Evolutionary conservation across 2,113 vertebrate species (phyloP), one percentile per base, ranked within the genome.

Genomic region (Prionailurus viverrinus): DNA sequence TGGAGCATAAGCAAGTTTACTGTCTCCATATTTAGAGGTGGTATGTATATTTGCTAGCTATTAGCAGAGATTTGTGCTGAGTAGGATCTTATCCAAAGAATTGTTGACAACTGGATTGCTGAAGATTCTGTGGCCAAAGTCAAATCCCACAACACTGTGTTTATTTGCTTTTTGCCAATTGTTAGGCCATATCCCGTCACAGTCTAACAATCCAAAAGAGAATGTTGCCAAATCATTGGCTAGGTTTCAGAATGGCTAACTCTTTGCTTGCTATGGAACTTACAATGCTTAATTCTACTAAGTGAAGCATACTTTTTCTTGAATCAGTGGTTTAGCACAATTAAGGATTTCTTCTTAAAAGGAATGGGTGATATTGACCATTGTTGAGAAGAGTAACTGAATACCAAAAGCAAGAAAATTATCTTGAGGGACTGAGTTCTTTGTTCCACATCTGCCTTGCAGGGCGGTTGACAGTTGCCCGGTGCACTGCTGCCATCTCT

Each of bases 141-240:
- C 96, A 97, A 94, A 96, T 97, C 94, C 97, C 97, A 58, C 96
- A 97, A 92, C 53, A 65, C 82, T 97, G 96, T 98, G 98, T 98
- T 98, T 97, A 98, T 98, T 98, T 98, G 88, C 63, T 88, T 95
- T 95, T 85, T 91, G 95, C 98, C 96, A 94, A 76, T 96, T 97
- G 96, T 94, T 96, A 97, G 97, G 96, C 96, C 97, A 86, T 94
- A 96, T 94, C 94, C 98, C 88, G 88, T 98, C 97, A 96, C 90
- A 97, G 94, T 94, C 88, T 90, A 97, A 97, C 95, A 96, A 82
- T 97, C 97, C 97, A 95, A 96, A 95, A 89, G 85, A 95, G 84
- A 92, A 80, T 91, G 92, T 95, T 98, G 97, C 98, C 97, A 97
- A 98, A 91, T 91, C 78, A 21, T 39, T 97, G 97, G 97, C 97